A percentile compares a stretch with the other conserved stretches of the same genome.
Evolutionary conservation across 2,888 invertebrate species (phyloP).

Genomic region (Priocnemis perturbator): DNA sequence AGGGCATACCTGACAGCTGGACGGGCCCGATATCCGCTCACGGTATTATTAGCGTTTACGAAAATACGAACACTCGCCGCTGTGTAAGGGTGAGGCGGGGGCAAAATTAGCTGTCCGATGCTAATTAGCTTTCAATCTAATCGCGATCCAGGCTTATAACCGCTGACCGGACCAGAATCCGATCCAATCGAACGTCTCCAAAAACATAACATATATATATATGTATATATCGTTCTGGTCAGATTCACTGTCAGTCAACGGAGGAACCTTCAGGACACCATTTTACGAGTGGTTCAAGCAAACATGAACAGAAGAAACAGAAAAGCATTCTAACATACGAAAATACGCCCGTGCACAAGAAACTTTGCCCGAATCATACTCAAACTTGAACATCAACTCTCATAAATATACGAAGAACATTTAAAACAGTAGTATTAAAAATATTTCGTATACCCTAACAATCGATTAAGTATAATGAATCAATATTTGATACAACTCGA

Average conservation of each 20-base stretch:
- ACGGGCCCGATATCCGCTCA: constrained; percentile 52
- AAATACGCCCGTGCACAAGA: no score
- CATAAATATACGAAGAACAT: no score
- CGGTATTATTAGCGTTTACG: constrained; percentile 60
- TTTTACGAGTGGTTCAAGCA: no score
- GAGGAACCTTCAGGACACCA: no score
- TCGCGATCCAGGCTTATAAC: constrained; percentile 36
- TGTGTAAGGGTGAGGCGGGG: constrained; percentile 43
- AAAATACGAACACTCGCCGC: constrained; percentile 44
- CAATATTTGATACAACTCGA: no score
- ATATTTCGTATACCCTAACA: no score
- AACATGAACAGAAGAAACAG: no score
- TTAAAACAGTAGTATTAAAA: no score
- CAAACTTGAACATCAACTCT: no score
- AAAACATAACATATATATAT: constrained; percentile 26
- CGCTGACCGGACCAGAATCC: constrained; percentile 19
- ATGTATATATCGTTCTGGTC: background rate
- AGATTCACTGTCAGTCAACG: background rate
- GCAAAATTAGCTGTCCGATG: constrained; percentile 58
- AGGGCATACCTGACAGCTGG: constrained; percentile 58
- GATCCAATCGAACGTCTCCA: constrained; percentile 32
- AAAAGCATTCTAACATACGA: no score
- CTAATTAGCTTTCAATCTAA: constrained; percentile 60
- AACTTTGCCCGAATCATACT: no score
- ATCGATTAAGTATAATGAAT: no score